Base-by-base conservation (phyloP, 2,888 invertebrate genomes). In the Fragum sueziense region DNA sequence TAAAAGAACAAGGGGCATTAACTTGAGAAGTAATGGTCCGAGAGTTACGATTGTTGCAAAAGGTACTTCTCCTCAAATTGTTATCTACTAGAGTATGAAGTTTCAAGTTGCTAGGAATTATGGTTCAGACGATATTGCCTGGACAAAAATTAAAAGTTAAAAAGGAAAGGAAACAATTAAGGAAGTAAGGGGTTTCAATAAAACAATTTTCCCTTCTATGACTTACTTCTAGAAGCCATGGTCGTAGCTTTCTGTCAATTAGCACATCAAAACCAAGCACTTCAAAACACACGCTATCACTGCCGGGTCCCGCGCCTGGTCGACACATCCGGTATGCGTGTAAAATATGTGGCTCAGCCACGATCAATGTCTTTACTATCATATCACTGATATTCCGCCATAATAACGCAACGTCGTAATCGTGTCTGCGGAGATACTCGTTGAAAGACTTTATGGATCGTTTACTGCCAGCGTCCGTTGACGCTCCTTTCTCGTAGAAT, bases 281-380 rank as follows among this genome's bases (percentile, higher is more conserved):
- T 84, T 93, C 93, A 78, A 93, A 93, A 84, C 93, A 93, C 47
- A 93, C 93, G 85, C 92, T 92, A 78, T 92, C 92, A 80, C 89
- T 87, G 20, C 88, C 89, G 0, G 91, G 77, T 4, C 90, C 78
- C 41, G 91, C 90, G 6, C 93, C 93, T 0, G 93, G 93, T n/a
- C 93, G 89, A 87, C 93, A 93, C 92, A 93, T 93, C 51, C 92
- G 85, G 84, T 93, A 93, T 0, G 92, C 91, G 80, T 93, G 93
- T 34, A 92, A 84, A 65, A 93, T 86, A 87, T 93, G 92, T 3
- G 93, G 93, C 76, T 91, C 90, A 4, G 91, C 91, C 59, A 93
- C 91, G 27, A 92, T 84, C 79, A 93, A 76, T 9, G 93, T 92
- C 84, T 92, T 93, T 1, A 92, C 89, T 57, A 93, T 91, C 88